Evolutionary conservation across 2,113 vertebrate species (phyloP).

Genomic region (Sander vitreus): DNA sequence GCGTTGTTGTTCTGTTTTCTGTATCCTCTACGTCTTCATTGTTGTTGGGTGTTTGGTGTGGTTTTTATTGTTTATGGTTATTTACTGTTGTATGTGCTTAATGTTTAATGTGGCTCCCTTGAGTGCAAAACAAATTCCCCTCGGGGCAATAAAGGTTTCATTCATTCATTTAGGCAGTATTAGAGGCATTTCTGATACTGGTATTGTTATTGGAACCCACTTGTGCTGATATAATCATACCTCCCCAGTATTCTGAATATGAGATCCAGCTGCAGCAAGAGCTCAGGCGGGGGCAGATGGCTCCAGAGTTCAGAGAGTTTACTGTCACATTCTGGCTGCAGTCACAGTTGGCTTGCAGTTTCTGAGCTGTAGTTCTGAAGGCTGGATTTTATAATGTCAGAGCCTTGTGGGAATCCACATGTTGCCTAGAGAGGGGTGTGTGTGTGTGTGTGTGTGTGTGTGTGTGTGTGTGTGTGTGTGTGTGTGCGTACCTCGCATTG

Average conservation of each 20-base stretch:
- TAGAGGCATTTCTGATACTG: too few species aligned
- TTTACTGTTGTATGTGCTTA: too few species aligned
- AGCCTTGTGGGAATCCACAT: slow-evolving; percentile 38
- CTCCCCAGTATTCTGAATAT: background rate
- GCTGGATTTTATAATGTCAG: slow-evolving; percentile 52
- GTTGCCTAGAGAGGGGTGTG: slow-evolving; percentile 17
- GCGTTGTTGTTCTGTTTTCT: too few species aligned
- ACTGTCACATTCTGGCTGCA: slow-evolving; percentile 44
- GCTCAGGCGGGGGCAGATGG: slow-evolving; percentile 20
- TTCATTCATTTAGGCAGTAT: too few species aligned
- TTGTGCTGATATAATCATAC: background rate
- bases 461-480: slow-evolving; percentile 2
- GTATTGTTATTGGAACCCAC: too few species aligned
- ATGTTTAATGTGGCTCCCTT: too few species aligned
- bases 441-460: slow-evolving; percentile 1
- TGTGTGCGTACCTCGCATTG: background rate
- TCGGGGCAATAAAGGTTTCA: too few species aligned
- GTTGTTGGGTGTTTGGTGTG: too few species aligned
- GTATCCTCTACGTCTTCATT: too few species aligned
- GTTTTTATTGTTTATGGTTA: too few species aligned
- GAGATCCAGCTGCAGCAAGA: slow-evolving; percentile 36
- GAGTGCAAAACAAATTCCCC: too few species aligned
- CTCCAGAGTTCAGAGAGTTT: slow-evolving; percentile 48
- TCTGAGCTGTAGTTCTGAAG: slow-evolving; percentile 36
- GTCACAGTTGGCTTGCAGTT: slow-evolving; percentile 56